Evolutionary conservation across 92 coral and sea anemone genomes (phyloP).

Genomic region (Phenganax stokvisi): DNA sequence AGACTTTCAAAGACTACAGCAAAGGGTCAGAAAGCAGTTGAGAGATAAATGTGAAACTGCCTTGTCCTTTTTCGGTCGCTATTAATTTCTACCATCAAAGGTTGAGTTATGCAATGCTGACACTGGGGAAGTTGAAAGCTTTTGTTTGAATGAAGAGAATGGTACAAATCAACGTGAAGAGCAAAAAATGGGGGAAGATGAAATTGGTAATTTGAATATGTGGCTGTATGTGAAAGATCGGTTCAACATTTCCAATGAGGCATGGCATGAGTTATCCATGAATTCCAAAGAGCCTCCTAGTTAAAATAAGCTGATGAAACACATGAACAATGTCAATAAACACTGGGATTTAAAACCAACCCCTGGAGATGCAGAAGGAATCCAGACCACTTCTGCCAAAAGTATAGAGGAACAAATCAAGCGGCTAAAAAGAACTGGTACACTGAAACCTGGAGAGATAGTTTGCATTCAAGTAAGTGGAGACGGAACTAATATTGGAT

Average conservation of each 20-base stretch:
- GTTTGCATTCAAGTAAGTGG: constrained; percentile 41
- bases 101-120: constrained; percentile 18
- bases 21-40: constrained; percentile 18
- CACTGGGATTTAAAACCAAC: constrained; percentile 7
- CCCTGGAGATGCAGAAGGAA: constrained; percentile 20
- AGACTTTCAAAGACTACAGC: neutral
- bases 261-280: neutral
- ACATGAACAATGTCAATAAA: constrained; percentile 6
- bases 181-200: neutral
- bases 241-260: constrained; percentile 17
- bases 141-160: constrained; percentile 10
- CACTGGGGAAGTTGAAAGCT: constrained; percentile 28
- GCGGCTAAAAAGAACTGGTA: neutral
- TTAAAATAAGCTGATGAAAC: neutral
- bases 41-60: constrained; percentile 5
- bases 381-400: constrained; percentile 8
- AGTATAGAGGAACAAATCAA: constrained; percentile 10
- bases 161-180: neutral
- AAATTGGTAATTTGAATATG: neutral
- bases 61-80: constrained; percentile 10
- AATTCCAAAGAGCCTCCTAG: neutral
- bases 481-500: constrained; percentile 52
- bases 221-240: neutral
- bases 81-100: constrained; percentile 1
- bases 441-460: neutral